These are phyloP conservation scores for Galaxea fascicularis DNA, from an alignment of 92 coral and sea anemone species.

Conservation along the genomic window DNA sequence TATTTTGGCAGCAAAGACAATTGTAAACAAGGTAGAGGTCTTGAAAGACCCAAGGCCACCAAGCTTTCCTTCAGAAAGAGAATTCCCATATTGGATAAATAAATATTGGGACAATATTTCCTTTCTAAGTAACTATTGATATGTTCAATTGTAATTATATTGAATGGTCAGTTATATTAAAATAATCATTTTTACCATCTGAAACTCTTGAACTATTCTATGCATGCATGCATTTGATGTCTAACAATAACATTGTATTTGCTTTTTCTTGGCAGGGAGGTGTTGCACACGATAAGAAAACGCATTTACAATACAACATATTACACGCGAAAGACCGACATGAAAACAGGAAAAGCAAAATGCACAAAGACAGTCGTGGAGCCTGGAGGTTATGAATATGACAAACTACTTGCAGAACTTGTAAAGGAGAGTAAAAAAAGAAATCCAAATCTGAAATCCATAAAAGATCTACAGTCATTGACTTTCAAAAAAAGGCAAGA, in stretches of 20 bases:
- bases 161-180: no score
- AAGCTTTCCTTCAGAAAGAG: not conserved
- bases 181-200: no score
- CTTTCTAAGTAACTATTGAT: no score
- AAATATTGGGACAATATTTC: no score
- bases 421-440: not conserved
- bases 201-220: no score
- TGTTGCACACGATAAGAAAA: not conserved
- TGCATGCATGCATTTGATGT: no score
- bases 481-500: not conserved
- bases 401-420: not conserved
- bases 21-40: not conserved
- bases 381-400: not conserved
- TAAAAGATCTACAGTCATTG: not conserved
- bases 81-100: constrained; percentile 24
- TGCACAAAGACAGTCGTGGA: not conserved
- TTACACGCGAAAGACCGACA: not conserved
- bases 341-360: not conserved
- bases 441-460: not conserved
- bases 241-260: no score
- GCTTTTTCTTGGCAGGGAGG: not conserved
- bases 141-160: no score
- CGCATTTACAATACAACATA: not conserved
- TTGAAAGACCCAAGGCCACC: constrained; percentile 13
- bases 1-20: not conserved